phyloP scores from a whole-genome alignment of 2,113 vertebrate genomes.

The Sorex araneus region DNA sequence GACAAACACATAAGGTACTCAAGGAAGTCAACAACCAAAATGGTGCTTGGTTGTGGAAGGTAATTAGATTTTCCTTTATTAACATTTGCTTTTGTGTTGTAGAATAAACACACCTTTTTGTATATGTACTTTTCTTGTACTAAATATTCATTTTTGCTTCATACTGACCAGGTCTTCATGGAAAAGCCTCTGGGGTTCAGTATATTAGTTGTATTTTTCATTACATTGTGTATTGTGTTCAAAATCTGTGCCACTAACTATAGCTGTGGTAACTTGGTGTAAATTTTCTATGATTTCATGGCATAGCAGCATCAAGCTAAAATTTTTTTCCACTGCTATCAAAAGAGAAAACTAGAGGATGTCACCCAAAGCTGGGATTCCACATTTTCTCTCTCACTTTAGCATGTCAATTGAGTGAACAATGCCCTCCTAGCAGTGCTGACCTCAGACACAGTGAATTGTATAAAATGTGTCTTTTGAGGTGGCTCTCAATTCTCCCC shows the following conservation, averaged over 20 bases:
- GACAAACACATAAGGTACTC: neutral
- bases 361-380: neutral
- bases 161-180: neutral
- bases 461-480: neutral
- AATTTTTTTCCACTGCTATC: neutral
- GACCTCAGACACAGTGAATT: too few relatives aligned
- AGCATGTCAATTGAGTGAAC: neutral
- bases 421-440: neutral
- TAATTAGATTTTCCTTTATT: conserved; percentile 22
- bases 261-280: neutral
- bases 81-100: neutral
- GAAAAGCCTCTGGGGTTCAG: neutral
- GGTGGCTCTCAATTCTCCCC: neutral
- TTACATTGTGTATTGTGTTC: conserved; percentile 5
- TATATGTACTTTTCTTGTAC: neutral
- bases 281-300: neutral
- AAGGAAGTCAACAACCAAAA: neutral
- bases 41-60: neutral
- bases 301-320: conserved; percentile 26
- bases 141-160: conserved; percentile 8
- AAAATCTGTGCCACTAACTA: neutral
- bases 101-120: neutral
- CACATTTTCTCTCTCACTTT: conserved; percentile 21
- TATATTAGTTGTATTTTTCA: neutral
- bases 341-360: neutral